phyloP scores from a whole-genome alignment of 2,113 vertebrate species.

The Octodon degus region DNA sequence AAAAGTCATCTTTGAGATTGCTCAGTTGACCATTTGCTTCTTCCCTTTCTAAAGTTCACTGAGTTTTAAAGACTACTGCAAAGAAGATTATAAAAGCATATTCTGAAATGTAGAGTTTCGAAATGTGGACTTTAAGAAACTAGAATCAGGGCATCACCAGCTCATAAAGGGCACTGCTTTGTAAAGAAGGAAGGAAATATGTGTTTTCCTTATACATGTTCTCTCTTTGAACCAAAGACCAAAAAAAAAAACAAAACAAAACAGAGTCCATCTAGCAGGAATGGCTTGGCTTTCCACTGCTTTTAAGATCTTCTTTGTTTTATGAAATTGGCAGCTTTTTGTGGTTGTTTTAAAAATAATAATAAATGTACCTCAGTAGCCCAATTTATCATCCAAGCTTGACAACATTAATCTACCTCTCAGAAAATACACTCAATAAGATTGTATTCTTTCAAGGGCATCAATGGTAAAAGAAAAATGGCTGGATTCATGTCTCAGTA shows the following conservation, averaged over 20 bases:
- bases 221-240: background rate
- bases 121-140: background rate
- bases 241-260: background rate
- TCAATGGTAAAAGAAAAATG: constrained; percentile 19
- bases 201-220: background rate
- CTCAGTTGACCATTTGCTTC: background rate
- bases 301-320: constrained; percentile 46
- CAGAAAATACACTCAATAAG: background rate
- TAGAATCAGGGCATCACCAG: too few species aligned
- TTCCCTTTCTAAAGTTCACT: background rate
- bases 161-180: background rate
- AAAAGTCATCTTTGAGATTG: background rate
- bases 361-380: background rate
- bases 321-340: constrained; percentile 28
- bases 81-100: background rate
- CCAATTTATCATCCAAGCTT: constrained; percentile 26
- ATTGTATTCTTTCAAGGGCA: background rate
- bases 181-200: background rate
- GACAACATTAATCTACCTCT: constrained; percentile 5
- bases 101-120: background rate
- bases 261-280: background rate
- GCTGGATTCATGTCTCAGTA: background rate
- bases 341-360: background rate
- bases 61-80: background rate
- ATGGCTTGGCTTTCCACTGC: background rate